A percentile compares a stretch with the other conserved stretches of the same genome.
Conservation (phyloP, 2,113 vertebrate genomes). For the Fulica atra region DNA sequence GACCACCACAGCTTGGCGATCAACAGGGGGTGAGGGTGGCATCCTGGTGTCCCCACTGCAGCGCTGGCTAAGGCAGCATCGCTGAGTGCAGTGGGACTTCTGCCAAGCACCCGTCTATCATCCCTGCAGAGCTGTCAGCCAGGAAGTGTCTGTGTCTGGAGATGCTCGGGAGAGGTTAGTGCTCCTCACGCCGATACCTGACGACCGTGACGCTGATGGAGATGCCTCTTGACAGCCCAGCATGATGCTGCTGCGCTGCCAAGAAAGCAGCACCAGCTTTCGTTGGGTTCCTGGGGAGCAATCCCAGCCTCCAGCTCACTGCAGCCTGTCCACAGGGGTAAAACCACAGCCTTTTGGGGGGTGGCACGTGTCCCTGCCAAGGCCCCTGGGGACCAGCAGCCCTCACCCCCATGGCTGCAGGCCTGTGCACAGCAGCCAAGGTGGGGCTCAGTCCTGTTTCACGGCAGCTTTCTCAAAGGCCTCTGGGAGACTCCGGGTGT, state of each 20-base stretch:
- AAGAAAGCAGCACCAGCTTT: background rate
- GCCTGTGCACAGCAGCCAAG: accelerated
- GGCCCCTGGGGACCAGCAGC: background rate
- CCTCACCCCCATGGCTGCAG: background rate
- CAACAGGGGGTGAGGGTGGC: background rate
- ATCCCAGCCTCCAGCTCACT: accelerated
- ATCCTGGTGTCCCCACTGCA: accelerated
- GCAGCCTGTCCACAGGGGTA: too few species aligned
- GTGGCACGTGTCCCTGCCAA: accelerated
- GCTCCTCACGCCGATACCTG: accelerated
- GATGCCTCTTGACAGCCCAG: background rate
- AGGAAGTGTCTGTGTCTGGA: background rate
- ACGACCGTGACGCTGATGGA: background rate
- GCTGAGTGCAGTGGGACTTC: background rate
- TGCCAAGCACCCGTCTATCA: background rate
- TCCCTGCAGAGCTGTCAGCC: background rate
- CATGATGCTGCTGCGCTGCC: background rate
- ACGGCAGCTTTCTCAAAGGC: background rate
- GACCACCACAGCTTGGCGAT: accelerated
- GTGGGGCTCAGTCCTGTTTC: background rate
- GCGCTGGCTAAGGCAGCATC: background rate
- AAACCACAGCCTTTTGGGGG: background rate
- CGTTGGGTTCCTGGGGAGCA: accelerated
- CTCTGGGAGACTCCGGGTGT: accelerated
- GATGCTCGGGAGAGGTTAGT: background rate